Conservation (phyloP, 1,140 invertebrate species). For the Temnothorax longispinosus region DNA sequence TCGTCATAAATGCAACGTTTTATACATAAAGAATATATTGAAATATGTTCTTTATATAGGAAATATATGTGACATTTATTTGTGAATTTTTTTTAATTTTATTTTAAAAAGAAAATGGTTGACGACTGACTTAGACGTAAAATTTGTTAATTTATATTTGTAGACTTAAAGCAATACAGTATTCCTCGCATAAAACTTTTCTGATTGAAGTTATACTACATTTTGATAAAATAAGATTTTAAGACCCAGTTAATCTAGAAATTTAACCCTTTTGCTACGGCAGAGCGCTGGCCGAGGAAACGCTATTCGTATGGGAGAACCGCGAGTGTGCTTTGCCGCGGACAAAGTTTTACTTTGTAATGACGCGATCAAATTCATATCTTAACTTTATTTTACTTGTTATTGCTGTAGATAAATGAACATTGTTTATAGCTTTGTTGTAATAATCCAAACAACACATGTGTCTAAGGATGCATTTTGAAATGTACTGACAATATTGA, state of each 20-base stretch:
- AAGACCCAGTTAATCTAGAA: slow-evolving; percentile 53
- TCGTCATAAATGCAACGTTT: not conserved
- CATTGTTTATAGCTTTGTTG: not conserved
- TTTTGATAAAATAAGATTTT: slow-evolving; percentile 57
- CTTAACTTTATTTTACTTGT: not conserved
- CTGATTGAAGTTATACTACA: slow-evolving; percentile 46
- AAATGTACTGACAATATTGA: not conserved
- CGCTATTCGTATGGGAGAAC: not conserved
- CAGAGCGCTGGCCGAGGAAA: slow-evolving; percentile 1
- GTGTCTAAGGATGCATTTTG: not conserved
- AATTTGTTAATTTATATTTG: slow-evolving; percentile 53
- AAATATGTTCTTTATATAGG: slow-evolving; percentile 9
- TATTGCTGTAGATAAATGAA: not conserved
- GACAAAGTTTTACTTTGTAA: not conserved
- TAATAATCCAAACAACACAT: not conserved
- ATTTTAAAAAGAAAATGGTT: not conserved
- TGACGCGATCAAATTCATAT: not conserved
- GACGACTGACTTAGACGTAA: slow-evolving; percentile 18
- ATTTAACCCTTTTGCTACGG: slow-evolving; percentile 8
- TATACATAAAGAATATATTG: slow-evolving; percentile 7
- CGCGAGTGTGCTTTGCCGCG: too few relatives aligned
- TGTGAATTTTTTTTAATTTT: slow-evolving; percentile 1
- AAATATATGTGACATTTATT: not conserved
- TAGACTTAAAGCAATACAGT: slow-evolving; percentile 71
- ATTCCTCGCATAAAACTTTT: slow-evolving; percentile 61